Evolutionary conservation across 1,140 invertebrate genomes (phyloP).

Genomic region (Ephestia elutella): DNA sequence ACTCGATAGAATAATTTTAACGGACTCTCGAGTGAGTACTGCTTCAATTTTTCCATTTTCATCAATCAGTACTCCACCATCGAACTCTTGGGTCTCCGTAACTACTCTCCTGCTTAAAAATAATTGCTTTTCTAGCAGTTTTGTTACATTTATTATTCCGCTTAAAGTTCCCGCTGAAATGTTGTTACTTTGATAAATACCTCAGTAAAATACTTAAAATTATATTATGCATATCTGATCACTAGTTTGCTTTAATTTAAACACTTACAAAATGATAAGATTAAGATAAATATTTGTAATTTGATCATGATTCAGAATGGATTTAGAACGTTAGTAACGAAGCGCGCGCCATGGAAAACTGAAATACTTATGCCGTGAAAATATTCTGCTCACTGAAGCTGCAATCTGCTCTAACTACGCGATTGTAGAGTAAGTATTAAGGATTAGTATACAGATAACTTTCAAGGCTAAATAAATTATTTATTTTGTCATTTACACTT

Average conservation of each 20-base stretch:
- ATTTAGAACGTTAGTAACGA: constrained; percentile 3
- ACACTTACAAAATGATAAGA: background rate
- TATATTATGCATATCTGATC: background rate
- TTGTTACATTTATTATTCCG: background rate
- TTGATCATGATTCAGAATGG: background rate
- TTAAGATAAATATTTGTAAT: background rate
- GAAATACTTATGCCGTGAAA: background rate
- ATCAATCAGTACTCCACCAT: constrained; percentile 58
- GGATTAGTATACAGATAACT: too few species aligned
- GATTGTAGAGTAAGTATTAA: too few species aligned
- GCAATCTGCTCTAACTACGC: too few species aligned
- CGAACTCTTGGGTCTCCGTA: constrained; percentile 49
- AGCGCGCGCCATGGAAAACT: constrained; percentile 12
- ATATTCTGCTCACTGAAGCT: too few species aligned
- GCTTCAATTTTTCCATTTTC: constrained; percentile 53
- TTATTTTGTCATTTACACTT: too few species aligned
- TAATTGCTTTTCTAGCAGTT: constrained; percentile 26
- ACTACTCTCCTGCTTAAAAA: constrained; percentile 55
- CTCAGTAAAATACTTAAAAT: background rate
- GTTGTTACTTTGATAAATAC: background rate
- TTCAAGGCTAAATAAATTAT: too few species aligned
- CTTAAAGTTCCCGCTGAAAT: constrained; percentile 5
- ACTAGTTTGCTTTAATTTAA: background rate
- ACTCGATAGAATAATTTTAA: background rate
- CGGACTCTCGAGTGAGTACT: constrained; percentile 43